Evolutionary conservation across 2,888 invertebrate species (phyloP).

Genomic region (Pharmacophagus antenor): DNA sequence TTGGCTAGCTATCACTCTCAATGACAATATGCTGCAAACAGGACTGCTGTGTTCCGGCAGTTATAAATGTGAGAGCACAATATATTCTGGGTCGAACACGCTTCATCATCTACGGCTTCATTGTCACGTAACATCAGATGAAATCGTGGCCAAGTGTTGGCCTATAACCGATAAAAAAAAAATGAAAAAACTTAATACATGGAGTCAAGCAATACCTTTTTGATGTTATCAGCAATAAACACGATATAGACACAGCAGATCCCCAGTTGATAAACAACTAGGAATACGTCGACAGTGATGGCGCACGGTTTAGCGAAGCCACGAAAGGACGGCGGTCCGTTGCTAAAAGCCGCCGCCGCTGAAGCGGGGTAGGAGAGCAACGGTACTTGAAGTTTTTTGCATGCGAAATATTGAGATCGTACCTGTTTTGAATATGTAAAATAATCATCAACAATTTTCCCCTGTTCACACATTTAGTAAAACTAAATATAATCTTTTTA

Average conservation of each 20-base stretch:
- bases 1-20: too few species aligned
- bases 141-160: too few species aligned
- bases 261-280: constrained; percentile 93
- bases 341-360: constrained; percentile 87
- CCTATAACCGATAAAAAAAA: background rate
- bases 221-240: constrained; percentile 92
- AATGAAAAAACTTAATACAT: background rate
- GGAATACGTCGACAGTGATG: constrained; percentile 84
- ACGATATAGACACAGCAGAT: constrained; percentile 98
- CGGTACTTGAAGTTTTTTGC: constrained; percentile 83
- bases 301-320: constrained; percentile 82
- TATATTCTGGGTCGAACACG: too few species aligned
- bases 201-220: constrained; percentile 72
- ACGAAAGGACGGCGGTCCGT: constrained; percentile 85
- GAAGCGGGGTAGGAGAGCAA: constrained; percentile 92
- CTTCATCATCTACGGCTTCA: too few species aligned
- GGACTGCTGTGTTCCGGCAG: too few species aligned
- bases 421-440: constrained; percentile 44
- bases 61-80: too few species aligned
- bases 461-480: too few species aligned
- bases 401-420: constrained; percentile 80
- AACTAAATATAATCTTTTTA: too few species aligned
- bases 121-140: too few species aligned
- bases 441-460: too few species aligned
- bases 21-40: too few species aligned